Base-by-base conservation (phyloP, 2,113 vertebrate species). In the Clarias macrocephalus region DNA sequence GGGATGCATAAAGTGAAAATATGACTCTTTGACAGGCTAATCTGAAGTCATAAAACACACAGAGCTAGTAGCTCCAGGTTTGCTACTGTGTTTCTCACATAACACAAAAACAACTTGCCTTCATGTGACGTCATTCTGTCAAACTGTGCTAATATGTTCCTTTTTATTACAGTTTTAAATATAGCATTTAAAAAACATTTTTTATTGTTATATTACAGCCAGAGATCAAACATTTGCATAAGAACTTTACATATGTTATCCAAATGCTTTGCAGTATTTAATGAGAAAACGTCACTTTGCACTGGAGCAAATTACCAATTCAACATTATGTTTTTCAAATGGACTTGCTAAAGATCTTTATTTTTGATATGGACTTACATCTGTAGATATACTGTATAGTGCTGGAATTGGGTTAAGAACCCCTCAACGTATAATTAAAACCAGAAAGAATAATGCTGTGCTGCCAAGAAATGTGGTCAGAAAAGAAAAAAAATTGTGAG, bases 1-100 rank as follows among this genome's bases (percentile, higher is more conserved):
- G 80, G 28, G 18, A 84, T 88, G 3, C 73, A 48, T 79, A 33
- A 85, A 86, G 60, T 86, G 77, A 68, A 85, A 88, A 88, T 83
- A 85, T 23, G 70, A 85, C 42, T 75, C 18, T 68, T 77, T 85
- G 72, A 25, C 77, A 82, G 33, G 72, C 83, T 86, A 83, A 84
- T 81, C 68, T 82, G 23, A 15, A 86, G 57, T 57, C 62, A 65
- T 37, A 80, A 56, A 57, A 66, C 28, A 76, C 65, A 76, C 23
- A 57, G 33, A 54, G 68, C 80, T 56, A 42, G 16, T 48, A 72
- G 65, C 57, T 82, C 73, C 33, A 73, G 15, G 33, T 72, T 73
- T 82, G 70, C 42, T 72, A 30, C 54, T 60, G 42, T 72, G 56
- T 56, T 63, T n/a, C 66, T 52, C 63, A 60, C 54, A 81, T 66